Evolutionary conservation across 2,113 vertebrate species (phyloP).

Genomic region (Plotosus lineatus): DNA sequence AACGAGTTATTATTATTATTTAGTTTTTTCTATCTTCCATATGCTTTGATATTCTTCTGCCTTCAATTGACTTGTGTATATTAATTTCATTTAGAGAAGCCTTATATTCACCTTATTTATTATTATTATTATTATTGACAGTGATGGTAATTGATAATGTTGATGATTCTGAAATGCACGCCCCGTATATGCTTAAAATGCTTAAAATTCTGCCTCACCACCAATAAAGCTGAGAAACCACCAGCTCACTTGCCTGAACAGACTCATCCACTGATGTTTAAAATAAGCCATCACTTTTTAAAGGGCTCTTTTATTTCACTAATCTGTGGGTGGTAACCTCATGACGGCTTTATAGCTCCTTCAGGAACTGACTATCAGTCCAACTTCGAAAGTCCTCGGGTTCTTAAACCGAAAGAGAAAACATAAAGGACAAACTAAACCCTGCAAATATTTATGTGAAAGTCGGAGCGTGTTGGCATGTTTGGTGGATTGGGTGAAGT

Average conservation of each 20-base stretch:
- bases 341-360: conserved; percentile 16
- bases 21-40: background rate
- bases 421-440: background rate
- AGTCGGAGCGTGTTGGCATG: conserved; percentile 12
- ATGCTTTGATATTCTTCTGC: background rate
- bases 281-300: conserved; percentile 64
- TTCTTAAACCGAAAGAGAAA: background rate
- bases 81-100: background rate
- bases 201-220: background rate
- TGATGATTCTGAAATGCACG: background rate
- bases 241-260: background rate
- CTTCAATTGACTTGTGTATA: background rate
- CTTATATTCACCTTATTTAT: background rate
- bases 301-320: conserved; percentile 69
- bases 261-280: conserved; percentile 44
- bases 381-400: background rate
- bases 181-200: background rate
- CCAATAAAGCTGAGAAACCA: conserved; percentile 6
- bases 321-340: conserved; percentile 20
- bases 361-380: background rate
- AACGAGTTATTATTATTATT: conserved; percentile 6
- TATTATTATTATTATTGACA: background rate
- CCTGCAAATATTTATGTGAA: conserved; percentile 32
- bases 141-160: background rate
- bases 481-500: conserved; percentile 20